Base-by-base conservation (phyloP, 2,113 vertebrate species). In the Numida meleagris region DNA sequence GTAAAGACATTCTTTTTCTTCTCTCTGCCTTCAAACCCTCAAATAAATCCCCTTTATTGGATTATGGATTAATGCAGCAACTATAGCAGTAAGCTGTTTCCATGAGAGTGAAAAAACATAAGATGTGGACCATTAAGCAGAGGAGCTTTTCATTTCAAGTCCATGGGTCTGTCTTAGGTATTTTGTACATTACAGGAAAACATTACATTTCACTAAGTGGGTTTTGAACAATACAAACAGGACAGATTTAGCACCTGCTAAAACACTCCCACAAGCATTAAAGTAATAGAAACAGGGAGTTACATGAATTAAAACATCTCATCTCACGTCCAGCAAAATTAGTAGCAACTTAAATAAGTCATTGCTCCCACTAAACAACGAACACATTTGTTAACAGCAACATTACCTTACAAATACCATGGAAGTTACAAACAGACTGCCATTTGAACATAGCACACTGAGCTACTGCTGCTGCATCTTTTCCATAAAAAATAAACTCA, bases 41-140 rank as follows among this genome's bases (percentile, higher is more conserved):
- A 58, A 81, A 91, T 95, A 95, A 96, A 96, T 94, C 76, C 65
- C 63, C 61, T 92, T 86, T 88, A 96, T 92, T 95, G 95, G 94
- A 96, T 96, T 96, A 96, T 24, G 92, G 96, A 95, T 96, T 96
- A 95, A 88, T 72, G 90, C 65, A 65, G 73, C 88, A 94, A 93
- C 88, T 94, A 92, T 75, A 95, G 88, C 92, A 90, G 86, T 86
- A 93, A 94, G 61, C 83, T 68, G 61, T 90, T 96, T 83, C 82
- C 80, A 43, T 51, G 61, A 93, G 72, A 78, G 57, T 67, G 68
- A 95, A 87, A 86, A 93, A 93, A 91, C 58, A 1, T 31, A 77
- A 85, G 82, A 92, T 48, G 88, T 27, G 34, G 61, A 91, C 29
- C 33, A 86, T 68, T 67, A 93, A 86, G 76, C 42, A 63, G 38